These are phyloP conservation scores for Euthynnus affinis DNA, from an alignment of 2,797 vertebrate species.

Conservation along the genomic window DNA sequence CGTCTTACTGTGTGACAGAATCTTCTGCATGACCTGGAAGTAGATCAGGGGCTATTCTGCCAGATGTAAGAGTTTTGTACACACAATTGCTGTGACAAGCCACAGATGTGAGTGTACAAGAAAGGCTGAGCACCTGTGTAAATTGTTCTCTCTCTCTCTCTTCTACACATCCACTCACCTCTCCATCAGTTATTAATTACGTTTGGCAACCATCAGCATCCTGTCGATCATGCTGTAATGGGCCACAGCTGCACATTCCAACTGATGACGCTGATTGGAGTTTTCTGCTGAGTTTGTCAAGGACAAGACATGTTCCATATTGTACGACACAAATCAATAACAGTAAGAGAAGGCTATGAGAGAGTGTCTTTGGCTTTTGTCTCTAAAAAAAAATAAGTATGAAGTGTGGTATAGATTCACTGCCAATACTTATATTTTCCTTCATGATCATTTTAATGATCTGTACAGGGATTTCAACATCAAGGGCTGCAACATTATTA, in stretches of 20 bases:
- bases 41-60: background rate
- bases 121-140: background rate
- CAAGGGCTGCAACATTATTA: background rate
- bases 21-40: background rate
- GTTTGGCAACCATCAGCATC: constrained; percentile 1
- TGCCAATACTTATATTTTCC: background rate
- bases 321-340: constrained; percentile 18
- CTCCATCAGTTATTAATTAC: constrained; percentile 15
- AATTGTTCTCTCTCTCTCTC: background rate
- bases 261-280: constrained; percentile 12
- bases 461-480: background rate
- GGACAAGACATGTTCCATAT: constrained; percentile 17
- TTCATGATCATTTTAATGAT: background rate
- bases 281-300: constrained; percentile 38
- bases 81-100: background rate
- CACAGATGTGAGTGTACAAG: background rate
- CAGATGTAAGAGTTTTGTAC: no score
- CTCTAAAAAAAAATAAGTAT: background rate
- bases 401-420: background rate
- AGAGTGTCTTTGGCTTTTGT: background rate
- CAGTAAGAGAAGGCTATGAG: background rate
- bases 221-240: constrained; percentile 11
- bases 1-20: background rate
- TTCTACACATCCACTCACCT: background rate
- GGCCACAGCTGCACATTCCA: constrained; percentile 1